Evolutionary conservation across 2,113 vertebrate species (phyloP), one percentile per base, ranked within the genome.

Genomic region (Tyto alba): DNA sequence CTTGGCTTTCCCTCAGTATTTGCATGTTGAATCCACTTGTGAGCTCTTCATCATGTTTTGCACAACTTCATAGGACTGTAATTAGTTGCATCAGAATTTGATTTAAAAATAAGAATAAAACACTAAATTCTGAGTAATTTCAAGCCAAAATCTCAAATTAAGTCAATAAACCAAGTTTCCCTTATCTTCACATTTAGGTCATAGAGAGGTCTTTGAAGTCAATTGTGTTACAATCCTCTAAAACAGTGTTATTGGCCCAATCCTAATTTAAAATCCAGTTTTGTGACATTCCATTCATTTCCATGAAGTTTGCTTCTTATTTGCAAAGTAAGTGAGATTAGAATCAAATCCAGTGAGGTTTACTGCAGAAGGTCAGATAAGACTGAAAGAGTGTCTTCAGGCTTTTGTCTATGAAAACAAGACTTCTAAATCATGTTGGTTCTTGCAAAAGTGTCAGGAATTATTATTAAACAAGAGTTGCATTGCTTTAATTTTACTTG

Each of bases 281-380:
- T 95, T 88, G 63, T 93, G 89, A 38, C 74, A 95, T 95, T 92
- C 94, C 91, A 77, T 88, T 94, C 32, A 71, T 96, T 95, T 95
- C 55, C 76, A 14, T 67, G 45, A 89, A 83, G 59, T 89, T 88
- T 94, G 4, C 60, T 82, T 89, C 80, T 69, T 81, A 69, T 78
- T 73, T 93, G 48, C 41, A 79, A 90, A 66, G 53, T 62, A 62
- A 71, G 47, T 41, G 48, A 93, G 77, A 93, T 95, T 81, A 89
- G 32, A 76, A 85, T 94, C 69, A 83, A 79, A 85, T 64, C 29
- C 50, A 62, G 7, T 47, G 66, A 89, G 16, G 50, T 89, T 96
- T 97, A 41, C 32, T 93, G 29, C 59, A 94, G 69, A 79, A 95
- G 81, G 83, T 72, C 74, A 91, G 73, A 89, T 95, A 93, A 96